These are phyloP conservation scores for Magallana angulata DNA, from an alignment of 1,140 invertebrate genomes.

Conservation along the genomic window DNA sequence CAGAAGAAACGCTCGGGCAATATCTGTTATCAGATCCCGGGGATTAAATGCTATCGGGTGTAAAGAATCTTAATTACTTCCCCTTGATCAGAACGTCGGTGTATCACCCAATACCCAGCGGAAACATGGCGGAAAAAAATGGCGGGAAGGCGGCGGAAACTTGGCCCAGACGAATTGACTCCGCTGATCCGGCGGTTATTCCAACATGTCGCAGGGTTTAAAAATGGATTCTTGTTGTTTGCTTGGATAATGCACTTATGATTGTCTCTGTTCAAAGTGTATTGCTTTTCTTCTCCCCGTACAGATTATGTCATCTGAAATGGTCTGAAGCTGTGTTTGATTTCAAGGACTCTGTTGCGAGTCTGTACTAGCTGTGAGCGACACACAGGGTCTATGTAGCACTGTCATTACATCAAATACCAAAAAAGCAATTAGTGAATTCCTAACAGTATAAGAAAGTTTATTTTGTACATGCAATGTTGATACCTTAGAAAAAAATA, in stretches of 20 bases:
- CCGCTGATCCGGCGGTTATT: not conserved
- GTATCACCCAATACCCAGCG: not conserved
- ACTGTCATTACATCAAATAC: no score
- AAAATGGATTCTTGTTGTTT: not conserved
- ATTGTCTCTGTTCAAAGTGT: not conserved
- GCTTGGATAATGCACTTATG: not conserved
- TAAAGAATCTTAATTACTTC: constrained; percentile 27
- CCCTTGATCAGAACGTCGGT: not conserved
- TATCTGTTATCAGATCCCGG: not conserved
- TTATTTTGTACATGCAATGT: no score
- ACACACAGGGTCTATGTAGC: no score
- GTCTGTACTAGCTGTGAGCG: no score
- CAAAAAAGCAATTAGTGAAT: no score
- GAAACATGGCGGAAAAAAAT: not conserved
- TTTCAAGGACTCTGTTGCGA: no score
- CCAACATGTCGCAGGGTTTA: not conserved
- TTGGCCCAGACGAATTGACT: not conserved
- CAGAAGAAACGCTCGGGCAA: not conserved
- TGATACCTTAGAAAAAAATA: no score
- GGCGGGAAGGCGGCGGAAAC: no score
- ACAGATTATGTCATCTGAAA: not conserved
- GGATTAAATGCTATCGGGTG: not conserved
- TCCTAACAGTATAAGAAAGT: no score
- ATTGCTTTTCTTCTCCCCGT: not conserved
- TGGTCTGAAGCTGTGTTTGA: no score